phyloP scores from a whole-genome alignment of 2,113 vertebrate genomes.

The Tricholaema leucomelas region DNA sequence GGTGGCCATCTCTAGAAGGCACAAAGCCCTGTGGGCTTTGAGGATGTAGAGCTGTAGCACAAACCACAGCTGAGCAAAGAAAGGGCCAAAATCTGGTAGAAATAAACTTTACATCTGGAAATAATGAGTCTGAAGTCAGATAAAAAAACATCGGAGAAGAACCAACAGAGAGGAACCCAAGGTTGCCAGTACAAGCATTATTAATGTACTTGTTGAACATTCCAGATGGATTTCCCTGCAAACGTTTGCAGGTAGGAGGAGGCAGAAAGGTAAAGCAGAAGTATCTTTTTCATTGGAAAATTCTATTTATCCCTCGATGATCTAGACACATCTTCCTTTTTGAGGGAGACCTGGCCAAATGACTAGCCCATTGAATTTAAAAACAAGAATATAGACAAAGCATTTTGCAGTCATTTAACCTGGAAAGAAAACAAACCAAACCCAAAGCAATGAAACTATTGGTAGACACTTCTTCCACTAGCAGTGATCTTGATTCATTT shows the following conservation, averaged over 20 bases:
- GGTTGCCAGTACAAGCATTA: not conserved
- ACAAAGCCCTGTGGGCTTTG: rapidly evolving
- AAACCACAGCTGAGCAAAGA: not conserved
- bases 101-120: not conserved
- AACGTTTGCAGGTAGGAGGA: not conserved
- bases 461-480: not conserved
- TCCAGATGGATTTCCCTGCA: not conserved
- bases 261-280: not conserved
- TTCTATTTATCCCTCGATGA: not conserved
- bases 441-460: not conserved
- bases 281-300: not conserved
- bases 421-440: not conserved
- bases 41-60: not conserved
- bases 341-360: not conserved
- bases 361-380: not conserved
- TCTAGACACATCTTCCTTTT: rapidly evolving
- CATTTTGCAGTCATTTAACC: not conserved
- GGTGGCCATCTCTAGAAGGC: not conserved
- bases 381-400: not conserved
- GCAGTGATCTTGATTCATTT: not conserved
- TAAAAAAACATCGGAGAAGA: not conserved
- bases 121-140: not conserved
- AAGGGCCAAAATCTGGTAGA: not conserved
- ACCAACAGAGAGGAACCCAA: not conserved
- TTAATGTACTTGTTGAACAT: not conserved